Evolutionary conservation across 2,113 vertebrate species (phyloP).

Genomic region (Ranitomeya imitator): DNA sequence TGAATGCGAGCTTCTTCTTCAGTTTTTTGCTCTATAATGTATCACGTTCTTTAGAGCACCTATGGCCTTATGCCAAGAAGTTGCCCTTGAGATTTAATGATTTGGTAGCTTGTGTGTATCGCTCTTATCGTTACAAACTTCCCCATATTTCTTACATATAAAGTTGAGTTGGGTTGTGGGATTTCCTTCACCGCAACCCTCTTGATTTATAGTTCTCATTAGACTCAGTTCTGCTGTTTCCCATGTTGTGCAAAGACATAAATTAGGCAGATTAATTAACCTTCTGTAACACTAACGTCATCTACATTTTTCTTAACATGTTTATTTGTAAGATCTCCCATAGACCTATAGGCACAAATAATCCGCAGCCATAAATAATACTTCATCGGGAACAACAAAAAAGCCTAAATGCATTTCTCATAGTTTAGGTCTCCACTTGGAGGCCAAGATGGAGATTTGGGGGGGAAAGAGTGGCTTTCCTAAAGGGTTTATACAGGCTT

Average conservation of each 20-base stretch:
- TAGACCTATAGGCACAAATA: background rate
- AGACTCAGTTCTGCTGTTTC: background rate
- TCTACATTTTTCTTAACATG: no score
- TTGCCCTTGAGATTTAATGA: slow-evolving; percentile 8
- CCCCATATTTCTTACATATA: slow-evolving; percentile 12
- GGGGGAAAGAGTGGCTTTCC: no score
- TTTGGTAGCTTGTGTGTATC: background rate
- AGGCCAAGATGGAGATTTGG: no score
- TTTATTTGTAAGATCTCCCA: background rate
- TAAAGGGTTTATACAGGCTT: no score
- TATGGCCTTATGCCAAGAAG: background rate
- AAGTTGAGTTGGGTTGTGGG: background rate
- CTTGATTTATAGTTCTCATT: slow-evolving; percentile 48
- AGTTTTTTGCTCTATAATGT: background rate
- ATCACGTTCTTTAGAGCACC: background rate
- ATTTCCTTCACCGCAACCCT: slow-evolving; percentile 30
- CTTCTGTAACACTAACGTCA: background rate
- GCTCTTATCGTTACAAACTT: slow-evolving; percentile 12
- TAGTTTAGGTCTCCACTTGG: no score
- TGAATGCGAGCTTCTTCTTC: background rate
- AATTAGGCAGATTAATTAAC: slow-evolving; percentile 12
- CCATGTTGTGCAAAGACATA: slow-evolving; percentile 18
- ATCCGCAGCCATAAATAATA: background rate
- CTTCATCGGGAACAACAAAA: background rate
- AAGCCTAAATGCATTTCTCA: background rate